phyloP scores from a whole-genome alignment of 2,797 vertebrate species.

The Mormyrus hasselquistii region DNA sequence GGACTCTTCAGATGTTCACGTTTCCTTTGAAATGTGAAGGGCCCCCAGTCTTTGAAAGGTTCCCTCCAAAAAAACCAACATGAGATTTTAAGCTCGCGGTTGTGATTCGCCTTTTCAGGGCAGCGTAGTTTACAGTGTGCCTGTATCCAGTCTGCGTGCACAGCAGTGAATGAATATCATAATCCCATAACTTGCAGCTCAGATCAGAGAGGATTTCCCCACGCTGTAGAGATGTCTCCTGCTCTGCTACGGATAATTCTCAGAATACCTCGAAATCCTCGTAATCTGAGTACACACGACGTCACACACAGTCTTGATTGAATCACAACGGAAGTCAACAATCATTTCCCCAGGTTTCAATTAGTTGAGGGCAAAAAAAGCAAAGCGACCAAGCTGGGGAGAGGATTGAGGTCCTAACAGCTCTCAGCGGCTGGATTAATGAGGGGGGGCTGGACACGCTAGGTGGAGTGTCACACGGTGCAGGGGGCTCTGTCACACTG shows the following conservation, averaged over 20 bases:
- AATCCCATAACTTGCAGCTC: not conserved
- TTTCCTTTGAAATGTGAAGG: conserved; percentile 3
- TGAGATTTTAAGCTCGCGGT: not conserved
- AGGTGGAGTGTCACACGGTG: not conserved
- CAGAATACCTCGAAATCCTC: not conserved
- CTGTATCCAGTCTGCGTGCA: not conserved
- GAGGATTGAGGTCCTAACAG: not conserved
- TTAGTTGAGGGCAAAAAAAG: not conserved
- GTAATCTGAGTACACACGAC: not conserved
- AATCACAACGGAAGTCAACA: not conserved
- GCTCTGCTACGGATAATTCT: not conserved
- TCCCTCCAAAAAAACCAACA: not conserved
- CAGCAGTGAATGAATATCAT: not conserved
- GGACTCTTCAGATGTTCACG: not conserved
- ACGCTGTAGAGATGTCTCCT: not conserved
- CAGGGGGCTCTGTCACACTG: not conserved
- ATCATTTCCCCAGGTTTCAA: not conserved
- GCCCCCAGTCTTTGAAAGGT: not conserved
- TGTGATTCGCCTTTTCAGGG: not conserved
- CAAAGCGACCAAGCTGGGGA: not conserved
- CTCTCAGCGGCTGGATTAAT: not conserved
- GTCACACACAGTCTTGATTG: not conserved
- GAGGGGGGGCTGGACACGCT: not conserved
- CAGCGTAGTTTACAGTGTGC: not conserved
- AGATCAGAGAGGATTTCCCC: not conserved